Evolutionary conservation across 1,140 invertebrate genomes (phyloP), one percentile per base, ranked within the genome.

Genomic region (Ceratina calcarata): DNA sequence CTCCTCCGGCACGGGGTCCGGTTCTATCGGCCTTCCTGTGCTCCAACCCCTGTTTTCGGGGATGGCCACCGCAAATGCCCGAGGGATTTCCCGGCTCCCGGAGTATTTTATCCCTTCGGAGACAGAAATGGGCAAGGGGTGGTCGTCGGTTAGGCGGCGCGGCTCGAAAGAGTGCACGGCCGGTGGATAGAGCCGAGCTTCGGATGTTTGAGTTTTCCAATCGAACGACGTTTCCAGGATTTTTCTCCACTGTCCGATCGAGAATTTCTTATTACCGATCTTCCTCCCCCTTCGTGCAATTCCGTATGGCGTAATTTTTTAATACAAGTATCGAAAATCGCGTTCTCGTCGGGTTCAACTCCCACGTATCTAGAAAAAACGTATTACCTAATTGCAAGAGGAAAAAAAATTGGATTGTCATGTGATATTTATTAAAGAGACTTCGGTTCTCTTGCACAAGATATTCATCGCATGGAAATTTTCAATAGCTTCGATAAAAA

Each of bases 11-110:
- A 58, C 24, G 64, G 37, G 37, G 37, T 45, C 37, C 37, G 37
- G 37, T 45, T 49, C 76, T 62, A 64, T 64, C 58, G 51, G 49
- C 55, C 80, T 74, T 83, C 55, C 73, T 58, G 71, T 57, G 22
- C 60, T 51, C 65, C 77, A 70, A 73, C 76, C 71, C 74, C 69
- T 83, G 60, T 75, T 85, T 78, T 79, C 70, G 62, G 80, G 71
- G 65, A 73, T 51, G 60, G 69, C 77, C 80, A 86, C 85, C 85
- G 80, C 85, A 86, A 86, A 86, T 84, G 83, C 83, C 72, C 85
- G 73, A 72, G 80, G 82, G 85, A 85, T 18, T 80, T 86, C 82
- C 68, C 72, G 78, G 79, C 67, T 73, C 67, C 67, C 71, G 62
- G 60, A 68, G 77, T 67, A 77, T 81, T 77, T 81, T 81, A 77